Evolutionary conservation across 2,113 vertebrate genomes (phyloP).

Genomic region (Ondatra zibethicus): DNA sequence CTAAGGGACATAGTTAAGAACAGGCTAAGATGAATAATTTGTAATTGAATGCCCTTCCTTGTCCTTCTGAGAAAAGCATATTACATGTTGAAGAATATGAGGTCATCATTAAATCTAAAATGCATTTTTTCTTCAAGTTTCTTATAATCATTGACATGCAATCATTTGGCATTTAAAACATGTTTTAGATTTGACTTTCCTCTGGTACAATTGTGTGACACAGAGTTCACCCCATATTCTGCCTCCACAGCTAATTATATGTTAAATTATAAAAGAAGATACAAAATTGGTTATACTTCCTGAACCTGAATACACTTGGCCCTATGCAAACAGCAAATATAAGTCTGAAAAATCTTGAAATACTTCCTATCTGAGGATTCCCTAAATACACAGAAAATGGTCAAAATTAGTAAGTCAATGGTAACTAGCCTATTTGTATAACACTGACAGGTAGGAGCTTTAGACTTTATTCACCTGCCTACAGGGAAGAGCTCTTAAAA

Average conservation of each 20-base stretch:
- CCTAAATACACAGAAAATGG: neutral
- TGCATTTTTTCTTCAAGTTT: neutral
- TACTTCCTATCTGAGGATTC: neutral
- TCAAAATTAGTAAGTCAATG: neutral
- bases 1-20: neutral
- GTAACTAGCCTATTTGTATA: neutral
- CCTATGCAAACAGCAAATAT: neutral
- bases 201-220: neutral
- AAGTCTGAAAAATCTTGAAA: conserved; percentile 39
- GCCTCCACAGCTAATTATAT: neutral
- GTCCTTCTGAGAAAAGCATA: neutral
- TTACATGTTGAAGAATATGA: neutral
- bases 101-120: neutral
- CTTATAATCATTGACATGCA: neutral
- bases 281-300: neutral
- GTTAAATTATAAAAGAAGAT: neutral
- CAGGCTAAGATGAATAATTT: neutral
- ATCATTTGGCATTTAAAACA: conserved; percentile 6
- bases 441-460: neutral
- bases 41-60: neutral
- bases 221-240: neutral
- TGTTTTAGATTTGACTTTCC: neutral
- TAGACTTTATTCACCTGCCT: neutral
- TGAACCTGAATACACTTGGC: neutral
- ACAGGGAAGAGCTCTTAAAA: conserved; percentile 7